Evolutionary conservation across 2,797 vertebrate genomes (phyloP), one percentile per base, ranked within the genome.

Genomic region (Sebastiscus tertius): DNA sequence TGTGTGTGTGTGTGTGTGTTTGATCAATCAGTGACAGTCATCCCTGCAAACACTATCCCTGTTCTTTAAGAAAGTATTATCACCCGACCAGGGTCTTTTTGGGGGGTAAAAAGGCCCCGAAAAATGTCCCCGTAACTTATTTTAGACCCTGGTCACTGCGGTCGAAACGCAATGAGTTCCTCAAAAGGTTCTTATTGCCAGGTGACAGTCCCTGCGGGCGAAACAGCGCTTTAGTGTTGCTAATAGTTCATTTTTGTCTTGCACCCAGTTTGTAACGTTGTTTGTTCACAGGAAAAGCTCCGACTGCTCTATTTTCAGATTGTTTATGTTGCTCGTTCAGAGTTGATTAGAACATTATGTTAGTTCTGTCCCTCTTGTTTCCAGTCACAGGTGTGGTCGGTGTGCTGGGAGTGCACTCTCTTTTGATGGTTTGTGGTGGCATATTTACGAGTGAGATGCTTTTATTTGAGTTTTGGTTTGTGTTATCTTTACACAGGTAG

Each of bases 401-500:
- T 18, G 63, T 59, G 54, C 52, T 5, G 7, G 31, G 33, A 60
- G 34, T 26, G 26, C 34, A 8, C 69, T 72, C 71, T 49, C 54
- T 36, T 79, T 60, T 81, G 58, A 69, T 34, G 70, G 77, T 72
- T 72, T 77, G 56, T 20, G 68, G 49, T 13, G 39, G 1, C 20
- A 9, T 36, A 42, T 83, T 76, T 75, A 58, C 16, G 7, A 8
- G 22, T 8, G 65, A 22, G 18, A 39, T 66, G 20, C 49, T 72
- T 78, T 70, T 74, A 46, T 82, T 82, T 67, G 3, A 59, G 36
- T 31, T 65, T 52, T 65, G 77, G 52, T 54, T 72, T 76, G 16
- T 67, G 36, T 67, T 73, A 36, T 75, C n/a, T 88, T 70, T 80
- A 69, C 34, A 65, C 20, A 64, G 65, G 76, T 31, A 12, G 56